Conservation (phyloP, 2,797 vertebrate species). For the Rhodeus uyekii region DNA sequence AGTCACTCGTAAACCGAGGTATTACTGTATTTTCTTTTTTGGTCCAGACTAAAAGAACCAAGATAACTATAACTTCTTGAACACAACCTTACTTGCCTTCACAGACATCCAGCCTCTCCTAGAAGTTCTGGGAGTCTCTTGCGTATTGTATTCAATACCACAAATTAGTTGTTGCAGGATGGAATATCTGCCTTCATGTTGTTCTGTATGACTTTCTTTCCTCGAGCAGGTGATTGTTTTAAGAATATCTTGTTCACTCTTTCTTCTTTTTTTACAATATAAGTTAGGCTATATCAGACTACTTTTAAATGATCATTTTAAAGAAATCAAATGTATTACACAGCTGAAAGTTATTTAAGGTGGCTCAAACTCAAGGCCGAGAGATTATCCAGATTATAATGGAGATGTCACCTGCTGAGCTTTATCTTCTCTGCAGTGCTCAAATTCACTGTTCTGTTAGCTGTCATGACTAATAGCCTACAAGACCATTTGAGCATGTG, state of each 20-base stretch:
- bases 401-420: neutral
- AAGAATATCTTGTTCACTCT: neutral
- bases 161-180: neutral
- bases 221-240: neutral
- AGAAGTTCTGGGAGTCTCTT: neutral
- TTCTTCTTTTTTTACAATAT: neutral
- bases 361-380: neutral
- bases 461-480: neutral
- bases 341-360: neutral
- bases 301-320: neutral
- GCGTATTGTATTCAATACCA: neutral
- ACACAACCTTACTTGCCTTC: neutral
- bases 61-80: neutral
- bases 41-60: neutral
- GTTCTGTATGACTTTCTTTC: neutral
- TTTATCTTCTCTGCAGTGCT: neutral
- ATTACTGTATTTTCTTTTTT: neutral
- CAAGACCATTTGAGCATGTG: slow-evolving; percentile 7
- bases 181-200: neutral
- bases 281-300: neutral
- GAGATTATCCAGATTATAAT: neutral
- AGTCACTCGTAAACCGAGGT: too few relatives aligned
- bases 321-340: neutral
- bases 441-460: neutral
- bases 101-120: neutral